Evolutionary conservation across 2,888 invertebrate genomes (phyloP), one percentile per base, ranked within the genome.

Genomic region (Cerastis rubricosa): DNA sequence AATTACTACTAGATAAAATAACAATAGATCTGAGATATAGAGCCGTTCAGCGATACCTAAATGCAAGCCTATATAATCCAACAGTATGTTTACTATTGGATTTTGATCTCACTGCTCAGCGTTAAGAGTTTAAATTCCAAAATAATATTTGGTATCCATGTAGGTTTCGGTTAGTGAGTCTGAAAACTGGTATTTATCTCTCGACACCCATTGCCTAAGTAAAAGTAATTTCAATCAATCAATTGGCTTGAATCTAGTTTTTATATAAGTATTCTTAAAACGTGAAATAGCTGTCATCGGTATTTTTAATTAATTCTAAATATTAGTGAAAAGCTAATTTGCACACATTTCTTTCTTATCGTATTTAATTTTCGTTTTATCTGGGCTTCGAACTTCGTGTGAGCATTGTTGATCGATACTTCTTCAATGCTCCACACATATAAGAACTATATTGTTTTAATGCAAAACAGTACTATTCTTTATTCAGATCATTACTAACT

Each of bases 261-360:
- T 57, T 57, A 22, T 4, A 17, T 57, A 29, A 70, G 65, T 61
- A 47, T 45, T 11, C 25, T 47, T 69, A 45, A 77, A 80, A 72
- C 22, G 47, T 25, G 65, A 69, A 64, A 49, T 57, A 79, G 49
- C 66, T 67, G 75, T 71, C 72, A 67, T 63, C 47, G 54, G 22
- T 40, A 67, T 47, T 43, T 43, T 47, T 19, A 47, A 65, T 47
- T 70, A 70, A 64, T 25, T 43, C 19, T 49, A 71, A 74, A 47
- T 61, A 69, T 72, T 67, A 71, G 1, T 69, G 19, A 71, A 65
- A 43, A 17, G 61, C n/a, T 82, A 63, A 69, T 83, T 85, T 83
- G 70, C 80, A 84, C 85, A 78, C 49, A 73, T 75, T 71, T 73
- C 22, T 35, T 74, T 68, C 68, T 64, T 85, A 67, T 12, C 29